Base-by-base conservation (phyloP, 2,797 vertebrate genomes). In the Crax fasciolata region DNA sequence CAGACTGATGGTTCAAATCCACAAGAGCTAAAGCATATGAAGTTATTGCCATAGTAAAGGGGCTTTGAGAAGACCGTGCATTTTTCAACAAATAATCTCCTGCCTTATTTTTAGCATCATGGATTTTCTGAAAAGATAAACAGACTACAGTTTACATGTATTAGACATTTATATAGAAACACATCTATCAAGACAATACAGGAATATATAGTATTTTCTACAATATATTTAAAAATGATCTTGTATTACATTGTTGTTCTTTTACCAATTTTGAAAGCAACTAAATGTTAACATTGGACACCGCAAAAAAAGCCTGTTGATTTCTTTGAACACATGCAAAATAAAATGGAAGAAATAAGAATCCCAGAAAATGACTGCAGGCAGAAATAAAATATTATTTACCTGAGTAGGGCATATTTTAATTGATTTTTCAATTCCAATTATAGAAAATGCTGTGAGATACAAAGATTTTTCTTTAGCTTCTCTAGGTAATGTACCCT, bases 401-500 rank as follows among this genome's bases (percentile, higher is more conserved):
- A 99, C 99, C 96, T 92, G 93, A 92, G 98, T 80, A 17, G 98
- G 95, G 4, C 94, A 98, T 65, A 98, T 91, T 46, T 96, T 87
- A 8, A 98, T 96, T 4, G 98, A 97, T 70, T 96, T 98, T 83
- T 96, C 93, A 59, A 99, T 97, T 19, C 98, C 98, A 70, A 99
- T 99, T 59, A 99, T 32, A 39, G 97, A 97, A 87, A 99, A 99
- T 44, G 99, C 99, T 14, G 99, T 99, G 66, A 99, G 97, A 78
- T 98, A 99, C 19, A 99, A 97, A 1, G 97, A 72, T 15, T 96
- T 98, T 62, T 99, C 98, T 44, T 93, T 71, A 3, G 95, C 68
- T 95, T 98, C 97, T 46, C 4, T 77, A 57, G 97, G 96, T 46
- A 97, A 66, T 3, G 94, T 96, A 24, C 98, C 97, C 98, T 98